Base-by-base conservation (phyloP, 2,888 invertebrate genomes). In the Bellardia bayeri region DNA sequence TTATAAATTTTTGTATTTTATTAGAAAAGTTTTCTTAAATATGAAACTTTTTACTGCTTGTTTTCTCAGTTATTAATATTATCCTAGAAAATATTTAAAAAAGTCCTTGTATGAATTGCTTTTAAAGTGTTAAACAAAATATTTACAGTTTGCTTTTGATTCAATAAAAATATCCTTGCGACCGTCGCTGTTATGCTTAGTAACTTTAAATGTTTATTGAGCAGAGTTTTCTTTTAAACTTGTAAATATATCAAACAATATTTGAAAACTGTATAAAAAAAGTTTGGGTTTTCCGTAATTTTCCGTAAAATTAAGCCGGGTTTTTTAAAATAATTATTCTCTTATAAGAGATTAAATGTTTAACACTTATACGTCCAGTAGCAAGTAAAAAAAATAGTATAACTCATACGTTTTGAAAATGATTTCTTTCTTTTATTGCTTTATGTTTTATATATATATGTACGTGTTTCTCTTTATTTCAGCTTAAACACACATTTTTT, bases 351-450 rank as follows among this genome's bases (percentile, higher is more conserved):
- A 45, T 40, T 2, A 2, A 23, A 71, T 71, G 2, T n/a, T 9
- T 56, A 56, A 71, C 86, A 82, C 86, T 88, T 88, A 83, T 68
- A 80, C 72, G 56, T 56, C 61, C n/a, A 30, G 33, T 54, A 63
- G 13, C 13, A 54, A 42, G 8, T 42, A 5, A 42, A 6, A 54
- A 54, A 16, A 23, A 23, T 23, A 23, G 1, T 23, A 23, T 23
- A 54, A 54, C 16, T 54, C n/a, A 54, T 54, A 16, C n/a, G 54
- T 3, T 42, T 2, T 3, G 45, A 45, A 45, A 45, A 45, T 45
- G 13, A 4, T 45, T 23, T 13, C 11, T 13, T 45, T 45, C 11
- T 45, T 45, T 45, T 11, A 11, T 8, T 9, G 11, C 7, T 42
- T 42, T 42, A 9, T 7, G 2, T 45, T 45, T 3, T 9, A 45